phyloP scores from a whole-genome alignment of 2,888 invertebrate species.

The Sminthurides aquaticus region DNA sequence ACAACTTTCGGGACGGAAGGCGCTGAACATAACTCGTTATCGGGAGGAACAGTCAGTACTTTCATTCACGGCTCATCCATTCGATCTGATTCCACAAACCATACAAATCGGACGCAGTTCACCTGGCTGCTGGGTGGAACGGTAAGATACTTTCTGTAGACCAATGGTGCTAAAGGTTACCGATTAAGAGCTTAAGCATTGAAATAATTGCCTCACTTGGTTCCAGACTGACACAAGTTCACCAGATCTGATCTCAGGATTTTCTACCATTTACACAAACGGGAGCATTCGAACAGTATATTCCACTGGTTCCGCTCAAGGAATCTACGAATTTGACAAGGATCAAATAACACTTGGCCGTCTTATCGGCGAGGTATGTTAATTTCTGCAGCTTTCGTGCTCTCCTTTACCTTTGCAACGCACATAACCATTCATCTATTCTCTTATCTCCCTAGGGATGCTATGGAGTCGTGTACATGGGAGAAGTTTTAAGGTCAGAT shows the following conservation, averaged over 20 bases:
- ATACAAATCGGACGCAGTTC: constrained; percentile 37
- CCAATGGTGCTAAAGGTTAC: too few species aligned
- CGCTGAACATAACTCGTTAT: constrained; percentile 28
- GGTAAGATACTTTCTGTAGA: constrained; percentile 21
- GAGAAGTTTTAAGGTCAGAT: constrained; percentile 48
- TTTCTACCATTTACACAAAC: constrained; percentile 37
- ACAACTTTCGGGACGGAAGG: constrained; percentile 40
- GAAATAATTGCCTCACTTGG: too few species aligned
- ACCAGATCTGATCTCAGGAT: constrained; percentile 41
- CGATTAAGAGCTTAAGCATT: not conserved
- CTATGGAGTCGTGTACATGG: constrained; percentile 78
- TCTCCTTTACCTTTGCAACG: not conserved
- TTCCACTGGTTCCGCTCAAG: constrained; percentile 40
- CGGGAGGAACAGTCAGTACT: constrained; percentile 40
- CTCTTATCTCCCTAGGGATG: constrained; percentile 68
- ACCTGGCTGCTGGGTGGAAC: constrained; percentile 41
- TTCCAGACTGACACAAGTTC: constrained; percentile 36
- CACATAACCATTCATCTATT: not conserved
- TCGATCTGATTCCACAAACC: constrained; percentile 38
- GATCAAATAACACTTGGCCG: constrained; percentile 57
- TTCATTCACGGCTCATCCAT: constrained; percentile 41
- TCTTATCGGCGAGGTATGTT: constrained; percentile 54
- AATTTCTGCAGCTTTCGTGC: not conserved
- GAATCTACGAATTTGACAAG: constrained; percentile 47
- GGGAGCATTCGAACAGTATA: constrained; percentile 41